Evolutionary conservation across 2,888 invertebrate genomes (phyloP).

Genomic region (Drosophila testacea): DNA sequence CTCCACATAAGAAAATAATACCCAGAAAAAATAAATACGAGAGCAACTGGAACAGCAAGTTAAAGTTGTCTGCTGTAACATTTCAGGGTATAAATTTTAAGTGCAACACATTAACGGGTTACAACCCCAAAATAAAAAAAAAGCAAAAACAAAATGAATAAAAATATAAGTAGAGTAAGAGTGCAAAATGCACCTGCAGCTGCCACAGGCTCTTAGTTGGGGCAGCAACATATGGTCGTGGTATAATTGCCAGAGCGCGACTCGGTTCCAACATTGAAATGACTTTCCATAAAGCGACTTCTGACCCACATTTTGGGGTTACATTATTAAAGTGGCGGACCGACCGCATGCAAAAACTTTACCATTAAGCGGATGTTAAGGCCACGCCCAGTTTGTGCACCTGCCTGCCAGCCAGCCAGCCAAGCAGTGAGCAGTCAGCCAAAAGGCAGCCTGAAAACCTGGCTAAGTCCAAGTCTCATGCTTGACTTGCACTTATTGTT

Average conservation of each 20-base stretch:
- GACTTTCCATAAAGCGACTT: constrained; percentile 70
- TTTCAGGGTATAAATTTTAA: constrained; percentile 73
- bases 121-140: constrained; percentile 40
- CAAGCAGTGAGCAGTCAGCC: not conserved
- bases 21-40: not conserved
- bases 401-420: constrained; percentile 29
- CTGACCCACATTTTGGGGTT: constrained; percentile 66
- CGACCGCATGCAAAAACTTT: constrained; percentile 54
- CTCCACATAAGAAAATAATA: constrained; percentile 21
- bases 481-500: constrained; percentile 64
- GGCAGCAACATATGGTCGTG: constrained; percentile 70
- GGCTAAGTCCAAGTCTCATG: constrained; percentile 49
- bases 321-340: constrained; percentile 63
- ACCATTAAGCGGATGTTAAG: constrained; percentile 60
- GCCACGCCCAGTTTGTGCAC: constrained; percentile 63
- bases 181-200: constrained; percentile 61
- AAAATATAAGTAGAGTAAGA: constrained; percentile 9
- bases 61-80: constrained; percentile 72
- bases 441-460: not conserved
- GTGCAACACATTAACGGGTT: constrained; percentile 74
- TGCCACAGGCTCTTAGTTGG: constrained; percentile 69
- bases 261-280: constrained; percentile 62
- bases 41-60: constrained; percentile 35
- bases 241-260: constrained; percentile 71
- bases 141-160: constrained; percentile 3